Conservation (phyloP, 2,888 invertebrate genomes). For the Megaustenia siamemsis region DNA sequence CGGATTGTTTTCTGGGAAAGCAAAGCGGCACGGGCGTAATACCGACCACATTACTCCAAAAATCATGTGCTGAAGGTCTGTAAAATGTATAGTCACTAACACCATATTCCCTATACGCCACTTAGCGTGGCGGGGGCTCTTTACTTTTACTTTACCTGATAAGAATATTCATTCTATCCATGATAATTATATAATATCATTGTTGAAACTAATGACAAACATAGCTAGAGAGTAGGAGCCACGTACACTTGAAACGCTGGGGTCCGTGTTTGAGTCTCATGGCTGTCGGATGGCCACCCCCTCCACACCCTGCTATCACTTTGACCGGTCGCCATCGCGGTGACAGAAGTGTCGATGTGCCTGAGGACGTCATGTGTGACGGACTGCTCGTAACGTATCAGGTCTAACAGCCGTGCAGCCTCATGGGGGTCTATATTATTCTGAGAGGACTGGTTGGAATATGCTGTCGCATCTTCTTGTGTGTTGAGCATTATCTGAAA, state of each 20-base stretch:
- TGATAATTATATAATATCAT: no score
- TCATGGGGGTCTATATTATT: slow-evolving; percentile 71
- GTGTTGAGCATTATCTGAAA: slow-evolving; percentile 81
- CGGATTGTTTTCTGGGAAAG: no score
- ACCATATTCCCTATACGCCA: no score
- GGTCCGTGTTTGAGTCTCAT: slow-evolving; percentile 54
- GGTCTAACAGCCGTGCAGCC: slow-evolving; percentile 65
- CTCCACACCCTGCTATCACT: slow-evolving; percentile 53
- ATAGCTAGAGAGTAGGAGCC: no score
- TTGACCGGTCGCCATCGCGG: slow-evolving; percentile 67
- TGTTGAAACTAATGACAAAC: no score
- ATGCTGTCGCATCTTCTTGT: slow-evolving; percentile 60
- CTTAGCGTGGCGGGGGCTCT: no score
- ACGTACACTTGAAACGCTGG: not conserved
- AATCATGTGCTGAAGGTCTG: no score
- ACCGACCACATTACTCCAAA: no score
- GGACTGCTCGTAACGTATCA: slow-evolving; percentile 69
- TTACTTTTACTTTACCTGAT: no score
- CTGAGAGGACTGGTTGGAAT: slow-evolving; percentile 65
- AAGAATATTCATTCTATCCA: no score
- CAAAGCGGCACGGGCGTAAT: no score
- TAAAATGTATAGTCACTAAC: no score
- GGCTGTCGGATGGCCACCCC: slow-evolving; percentile 59
- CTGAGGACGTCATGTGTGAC: slow-evolving; percentile 72
- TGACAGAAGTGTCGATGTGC: slow-evolving; percentile 76